Base-by-base conservation (phyloP, 2,113 vertebrate species). In the Steatornis caripensis region DNA sequence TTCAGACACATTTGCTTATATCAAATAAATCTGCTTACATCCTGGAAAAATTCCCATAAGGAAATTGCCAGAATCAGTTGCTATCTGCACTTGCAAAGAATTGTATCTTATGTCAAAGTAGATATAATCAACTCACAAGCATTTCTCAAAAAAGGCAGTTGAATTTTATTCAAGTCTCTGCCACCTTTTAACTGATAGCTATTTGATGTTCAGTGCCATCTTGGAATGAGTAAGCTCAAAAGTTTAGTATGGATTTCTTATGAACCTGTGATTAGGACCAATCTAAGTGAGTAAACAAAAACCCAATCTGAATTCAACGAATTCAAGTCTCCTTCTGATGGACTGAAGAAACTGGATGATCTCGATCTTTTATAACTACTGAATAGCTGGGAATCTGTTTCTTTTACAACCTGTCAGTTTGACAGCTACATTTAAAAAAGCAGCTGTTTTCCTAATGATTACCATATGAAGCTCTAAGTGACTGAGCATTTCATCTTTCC, bases 391-490 rank as follows among this genome's bases (percentile, higher is more conserved):
- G 68, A 94, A 89, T 77, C 62, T 62, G 48, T 92, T 93, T 92
- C 83, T 84, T 85, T 91, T 79, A 77, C 86, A 90, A 64, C 58
- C 70, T 93, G 91, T 89, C 95, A 93, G 34, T 68, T 83, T 96
- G 96, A 97, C 92, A 94, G 94, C 65, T 93, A 85, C 80, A 53
- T 92, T 93, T 95, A 37, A 58, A 95, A 80, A 81, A 77, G 41
- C 72, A 88, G 85, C 68, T 87, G 80, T 66, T 94, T 95, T 84
- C 62, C 70, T 90, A 64, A 83, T 71, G 92, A 95, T 90, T 96
- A 89, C 70, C 62, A 19, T 87, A 78, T 19, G 79, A 94, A 95
- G 90, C 77, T 95, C 84, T 45, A 70, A 84, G 82, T 84, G 93
- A 87, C 88, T 89, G 84, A 94, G 84, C 69, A 84, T 84, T 66